Conservation (phyloP, 1,140 invertebrate species). For the Neomicropteryx cornuta region DNA sequence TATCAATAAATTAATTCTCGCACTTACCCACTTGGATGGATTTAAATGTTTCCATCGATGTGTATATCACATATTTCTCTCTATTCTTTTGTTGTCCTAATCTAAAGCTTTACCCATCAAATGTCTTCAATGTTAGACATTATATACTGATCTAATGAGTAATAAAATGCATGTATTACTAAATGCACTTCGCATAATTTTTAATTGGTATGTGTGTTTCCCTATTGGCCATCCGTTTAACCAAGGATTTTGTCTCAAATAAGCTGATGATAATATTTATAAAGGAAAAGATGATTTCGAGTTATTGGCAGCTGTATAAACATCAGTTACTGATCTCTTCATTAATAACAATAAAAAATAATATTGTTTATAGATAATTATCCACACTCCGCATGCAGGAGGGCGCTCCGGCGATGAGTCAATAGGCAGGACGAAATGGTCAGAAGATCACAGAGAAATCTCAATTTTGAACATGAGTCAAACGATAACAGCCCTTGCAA, state of each 20-base stretch:
- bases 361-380: slow-evolving; percentile 55
- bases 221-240: slow-evolving; percentile 1
- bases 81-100: too few relatives aligned
- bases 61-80: too few relatives aligned
- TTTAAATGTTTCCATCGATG: too few relatives aligned
- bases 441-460: slow-evolving; percentile 52
- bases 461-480: slow-evolving; percentile 75
- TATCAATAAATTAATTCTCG: too few relatives aligned
- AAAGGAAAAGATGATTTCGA: slow-evolving; percentile 3
- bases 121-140: too few relatives aligned
- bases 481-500: slow-evolving; percentile 55
- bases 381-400: slow-evolving; percentile 61
- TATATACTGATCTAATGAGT: too few relatives aligned
- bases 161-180: too few relatives aligned
- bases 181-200: background rate
- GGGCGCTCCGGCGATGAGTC: slow-evolving; percentile 39
- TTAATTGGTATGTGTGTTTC: background rate
- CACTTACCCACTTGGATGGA: too few relatives aligned
- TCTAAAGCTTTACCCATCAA: too few relatives aligned
- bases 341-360: background rate
- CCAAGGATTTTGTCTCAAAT: slow-evolving; percentile 4
- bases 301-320: slow-evolving; percentile 5
- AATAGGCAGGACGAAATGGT: slow-evolving; percentile 44
- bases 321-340: background rate
- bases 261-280: background rate